Percentiles rank a stretch among this genome's conserved stretches.
Evolutionary conservation across 1,140 invertebrate genomes (phyloP).

Genomic region (Anoplophora glabripennis): DNA sequence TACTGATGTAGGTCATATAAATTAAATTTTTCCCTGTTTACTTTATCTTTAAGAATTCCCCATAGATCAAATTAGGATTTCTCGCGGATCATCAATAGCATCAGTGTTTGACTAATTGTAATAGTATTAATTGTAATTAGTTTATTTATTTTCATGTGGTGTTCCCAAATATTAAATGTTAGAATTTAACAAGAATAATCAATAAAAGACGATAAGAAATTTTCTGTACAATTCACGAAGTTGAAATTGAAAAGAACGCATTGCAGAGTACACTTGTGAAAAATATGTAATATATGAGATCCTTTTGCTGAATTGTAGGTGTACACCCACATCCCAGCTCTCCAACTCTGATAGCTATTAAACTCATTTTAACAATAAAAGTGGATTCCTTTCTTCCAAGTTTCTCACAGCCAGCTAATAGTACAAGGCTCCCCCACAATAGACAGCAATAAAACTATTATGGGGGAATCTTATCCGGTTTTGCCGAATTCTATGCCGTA

Average conservation of each 20-base stretch:
- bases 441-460: constrained; percentile 21
- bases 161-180: too few species aligned
- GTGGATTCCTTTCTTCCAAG: constrained; percentile 8
- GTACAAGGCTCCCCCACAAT: constrained; percentile 10
- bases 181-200: too few species aligned
- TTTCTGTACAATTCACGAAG: too few species aligned
- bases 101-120: too few species aligned
- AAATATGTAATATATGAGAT: not conserved
- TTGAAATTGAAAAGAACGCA: not conserved
- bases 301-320: not conserved
- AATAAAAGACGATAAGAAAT: too few species aligned
- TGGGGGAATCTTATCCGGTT: constrained; percentile 10
- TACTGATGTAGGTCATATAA: too few species aligned
- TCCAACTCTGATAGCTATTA: constrained; percentile 1
- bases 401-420: constrained; percentile 26
- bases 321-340: not conserved
- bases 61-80: too few species aligned
- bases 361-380: constrained; percentile 2
- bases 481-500: constrained; percentile 25
- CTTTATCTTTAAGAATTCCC: too few species aligned
- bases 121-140: too few species aligned
- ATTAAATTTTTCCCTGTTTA: too few species aligned
- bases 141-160: too few species aligned
- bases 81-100: too few species aligned
- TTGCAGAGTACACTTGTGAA: not conserved